Base-by-base conservation (phyloP, 2,113 vertebrate genomes). In the Toxotes chatareus region DNA sequence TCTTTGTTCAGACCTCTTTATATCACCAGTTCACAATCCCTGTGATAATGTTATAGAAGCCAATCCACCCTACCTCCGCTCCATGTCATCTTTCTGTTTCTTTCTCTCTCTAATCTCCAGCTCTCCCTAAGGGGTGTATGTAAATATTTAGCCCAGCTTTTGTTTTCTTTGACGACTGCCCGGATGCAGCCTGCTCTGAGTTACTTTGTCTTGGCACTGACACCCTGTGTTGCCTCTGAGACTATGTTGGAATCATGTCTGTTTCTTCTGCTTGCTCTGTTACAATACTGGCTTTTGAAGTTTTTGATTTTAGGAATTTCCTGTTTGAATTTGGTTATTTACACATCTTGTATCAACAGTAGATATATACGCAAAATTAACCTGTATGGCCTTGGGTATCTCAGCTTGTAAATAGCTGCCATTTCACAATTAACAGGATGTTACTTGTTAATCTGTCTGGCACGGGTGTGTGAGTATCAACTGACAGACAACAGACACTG, bases 1-100 rank as follows among this genome's bases (percentile, higher is more conserved):
- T 77, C 85, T 89, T 89, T 92, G 92, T 90, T 91, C 71, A 53
- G 73, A 86, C 86, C 75, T 84, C 90, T 90, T 84, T 91, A 76
- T 82, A 85, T 88, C 83, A 80, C 72, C 49, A 60, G 78, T 75
- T 83, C 75, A 93, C 92, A 91, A 82, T 91, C 90, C 88, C 89
- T 88, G 73, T 88, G 90, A 93, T 91, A 80, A 84, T 91, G 90
- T 92, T 86, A 84, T 67, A 46, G 68, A 71, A 81, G 36, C 77
- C 64, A 82, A 62, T 32, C 56, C 60, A 21, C 61, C 65, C 60
- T 12, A 9, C 21, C 56, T 40, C 34, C 31, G 21, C 49, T 49
- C 5, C 57, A 62, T 83, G 81, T 73, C 79, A 79, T 75, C 75
- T 53, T 51, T 51, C 55, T 65, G 23, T 85, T 73, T 83, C 61